A percentile compares a stretch with the other conserved stretches of the same genome.
These are phyloP conservation scores for Alectoris magna DNA, from an alignment of 2,797 vertebrate genomes.

Conservation along the genomic window DNA sequence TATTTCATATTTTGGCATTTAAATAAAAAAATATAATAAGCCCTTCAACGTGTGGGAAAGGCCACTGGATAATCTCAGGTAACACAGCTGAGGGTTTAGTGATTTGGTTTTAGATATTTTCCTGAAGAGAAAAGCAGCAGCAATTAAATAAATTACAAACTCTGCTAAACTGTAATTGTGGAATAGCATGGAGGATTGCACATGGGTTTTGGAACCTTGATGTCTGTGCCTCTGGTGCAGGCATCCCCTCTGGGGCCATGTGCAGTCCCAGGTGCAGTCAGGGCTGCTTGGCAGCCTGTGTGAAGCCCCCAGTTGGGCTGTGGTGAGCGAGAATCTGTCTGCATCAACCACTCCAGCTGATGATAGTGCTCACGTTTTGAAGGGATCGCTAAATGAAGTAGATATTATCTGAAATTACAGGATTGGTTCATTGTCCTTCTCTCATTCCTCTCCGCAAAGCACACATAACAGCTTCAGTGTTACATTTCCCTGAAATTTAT, in stretches of 20 bases:
- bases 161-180: slow-evolving; percentile 7
- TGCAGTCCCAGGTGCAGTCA: neutral
- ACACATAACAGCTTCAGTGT: neutral
- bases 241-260: neutral
- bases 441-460: neutral
- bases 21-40: neutral
- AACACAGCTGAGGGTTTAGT: neutral
- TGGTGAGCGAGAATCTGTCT: neutral
- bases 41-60: neutral
- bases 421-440: neutral
- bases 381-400: neutral
- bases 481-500: neutral
- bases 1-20: neutral
- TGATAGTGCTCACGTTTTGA: neutral
- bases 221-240: fast-evolving
- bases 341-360: neutral
- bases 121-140: slow-evolving; percentile 7
- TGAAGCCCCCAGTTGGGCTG: neutral
- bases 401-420: neutral
- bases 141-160: slow-evolving; percentile 31
- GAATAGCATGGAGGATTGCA: neutral
- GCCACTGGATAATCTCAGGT: neutral
- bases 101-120: slow-evolving; percentile 3
- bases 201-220: neutral
- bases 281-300: neutral